Percentiles rank a stretch among this genome's conserved stretches.
These are phyloP conservation scores for Mohoua ochrocephala DNA, from an alignment of 2,113 vertebrate genomes.

Conservation along the genomic window DNA sequence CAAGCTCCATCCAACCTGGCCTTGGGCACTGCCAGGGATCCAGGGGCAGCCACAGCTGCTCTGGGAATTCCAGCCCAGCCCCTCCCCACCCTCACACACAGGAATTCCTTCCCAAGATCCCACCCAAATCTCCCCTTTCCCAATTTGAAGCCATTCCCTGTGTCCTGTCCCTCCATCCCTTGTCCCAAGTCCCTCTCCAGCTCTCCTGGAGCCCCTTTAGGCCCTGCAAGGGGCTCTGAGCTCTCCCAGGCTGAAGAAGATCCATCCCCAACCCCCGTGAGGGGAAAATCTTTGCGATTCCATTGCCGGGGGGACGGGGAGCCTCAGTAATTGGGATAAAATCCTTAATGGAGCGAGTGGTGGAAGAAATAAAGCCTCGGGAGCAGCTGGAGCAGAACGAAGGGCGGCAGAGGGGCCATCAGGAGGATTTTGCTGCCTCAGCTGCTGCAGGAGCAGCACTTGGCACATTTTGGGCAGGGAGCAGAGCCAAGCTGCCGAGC, in stretches of 20 bases:
- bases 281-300: background rate
- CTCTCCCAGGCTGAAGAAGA: background rate
- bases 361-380: background rate
- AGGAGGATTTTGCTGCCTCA: background rate
- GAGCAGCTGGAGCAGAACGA: background rate
- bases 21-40: background rate
- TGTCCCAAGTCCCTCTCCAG: background rate
- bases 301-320: fast-evolving
- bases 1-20: background rate
- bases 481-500: background rate
- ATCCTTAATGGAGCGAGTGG: background rate
- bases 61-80: background rate
- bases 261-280: fast-evolving
- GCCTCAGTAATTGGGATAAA: background rate
- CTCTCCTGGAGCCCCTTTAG: background rate
- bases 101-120: background rate
- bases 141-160: background rate
- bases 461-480: background rate
- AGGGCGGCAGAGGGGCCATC: background rate
- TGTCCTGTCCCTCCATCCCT: background rate
- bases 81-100: background rate
- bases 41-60: background rate
- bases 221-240: background rate
- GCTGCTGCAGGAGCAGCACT: background rate
- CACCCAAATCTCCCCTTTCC: background rate